Base-by-base conservation (phyloP, 1,140 invertebrate genomes). In the Doryteuthis pealeii region DNA sequence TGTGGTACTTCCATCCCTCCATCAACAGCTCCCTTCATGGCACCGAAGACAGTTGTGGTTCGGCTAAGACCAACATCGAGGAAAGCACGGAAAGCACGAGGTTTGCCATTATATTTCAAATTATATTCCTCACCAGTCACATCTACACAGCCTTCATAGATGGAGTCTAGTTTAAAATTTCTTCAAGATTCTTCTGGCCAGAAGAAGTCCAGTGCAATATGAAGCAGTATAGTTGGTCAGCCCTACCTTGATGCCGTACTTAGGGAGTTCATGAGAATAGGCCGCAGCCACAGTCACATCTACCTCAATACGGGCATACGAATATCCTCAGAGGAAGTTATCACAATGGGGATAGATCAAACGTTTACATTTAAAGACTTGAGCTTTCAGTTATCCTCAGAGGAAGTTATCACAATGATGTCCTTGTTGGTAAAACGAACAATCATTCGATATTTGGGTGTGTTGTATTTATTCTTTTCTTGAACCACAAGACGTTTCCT, bases 391-490 rank as follows among this genome's bases (percentile, higher is more conserved):
- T n/a, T n/a, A n/a, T n/a, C n/a, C n/a, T n/a, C n/a, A n/a, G n/a
- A n/a, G n/a, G n/a, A n/a, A n/a, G n/a, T n/a, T n/a, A n/a, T n/a
- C n/a, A n/a, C n/a, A 71, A 95, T 98, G 75, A 99, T 96, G 88
- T 99, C 95, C 84, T 94, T 96, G 91, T 99, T 99, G 77, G 97
- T 97, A 76, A 99, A 91, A 83, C 98, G 93, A 73, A 99, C 98
- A 89, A 99, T 97, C 88, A 99, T 89, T 81, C 98, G 93, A 87
- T 99, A 99, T 87, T 99, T 99, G 10, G 98, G 98, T n/a, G 98
- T 99, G 88, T 99, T 99, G 90, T 99, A 99, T 89, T 99, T 99
- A 89, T 99, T 99, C 90, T 99, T 99, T 87, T 99, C 97, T 89
- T 99, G 98, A 81, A 98, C 93, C 81, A 96, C 95, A 31, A 99